Evolutionary conservation across 1,140 invertebrate species (phyloP), one percentile per base, ranked within the genome.

Genomic region (Drosophila pectinifera): DNA sequence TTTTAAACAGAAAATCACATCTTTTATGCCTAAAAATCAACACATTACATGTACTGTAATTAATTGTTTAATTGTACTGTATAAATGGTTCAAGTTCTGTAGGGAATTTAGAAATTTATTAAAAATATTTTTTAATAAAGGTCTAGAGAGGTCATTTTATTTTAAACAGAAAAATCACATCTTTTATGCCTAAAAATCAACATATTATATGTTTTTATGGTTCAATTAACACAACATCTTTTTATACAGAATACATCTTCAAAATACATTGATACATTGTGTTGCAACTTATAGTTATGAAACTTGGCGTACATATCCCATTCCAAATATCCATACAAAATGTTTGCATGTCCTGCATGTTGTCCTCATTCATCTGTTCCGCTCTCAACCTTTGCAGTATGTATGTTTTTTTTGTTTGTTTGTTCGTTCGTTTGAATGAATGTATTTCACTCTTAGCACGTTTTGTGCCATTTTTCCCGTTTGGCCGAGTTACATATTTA

Each of bases 401-500:
- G 31, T 53, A 51, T 13, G 49, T 51, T 20, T 63, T 11, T 31
- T 48, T 70, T 28, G 5, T 26, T 6, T 58, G 43, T 65, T 55
- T 56, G 53, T 64, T 61, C 69, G 55, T 64, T 64, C 45, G 38
- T 74, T 77, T 59, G 54, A 42, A 73, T 58, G 41, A 67, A 57
- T 69, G 43, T 65, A 79, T 84, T 79, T 70, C 48, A 70, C 18
- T 70, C 78, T 82, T 67, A 65, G 59, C 73, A 78, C 67, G 73
- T 82, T 80, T 48, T 83, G 79, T 83, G 79, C 74, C 74, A 82
- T 57, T 82, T 85, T 85, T 76, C 53, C 45, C 65, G 73, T 74
- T 74, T 85, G 81, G 59, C 74, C 64, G 82, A 82, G 73, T 82
- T 85, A 70, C 64, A 70, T 76, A 81, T 85, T 85, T 85, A 82